Evolutionary conservation across 2,113 vertebrate species (phyloP).

Genomic region (Sialia sialis): DNA sequence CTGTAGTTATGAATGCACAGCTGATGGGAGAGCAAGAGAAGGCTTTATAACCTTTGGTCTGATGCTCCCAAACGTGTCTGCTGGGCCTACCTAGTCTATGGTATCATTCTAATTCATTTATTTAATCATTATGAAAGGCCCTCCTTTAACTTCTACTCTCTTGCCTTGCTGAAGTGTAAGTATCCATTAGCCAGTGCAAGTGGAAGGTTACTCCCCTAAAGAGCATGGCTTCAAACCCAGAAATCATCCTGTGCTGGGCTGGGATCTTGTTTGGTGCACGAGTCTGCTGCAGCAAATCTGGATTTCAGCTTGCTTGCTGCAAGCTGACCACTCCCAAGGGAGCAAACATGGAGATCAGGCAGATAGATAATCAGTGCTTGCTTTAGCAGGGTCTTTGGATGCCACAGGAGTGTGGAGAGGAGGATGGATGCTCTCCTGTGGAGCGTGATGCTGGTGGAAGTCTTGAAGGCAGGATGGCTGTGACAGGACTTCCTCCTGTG

Average conservation of each 20-base stretch:
- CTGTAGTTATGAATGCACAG: neutral
- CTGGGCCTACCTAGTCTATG: neutral
- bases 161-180: neutral
- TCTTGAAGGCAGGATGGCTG: slow-evolving; percentile 35
- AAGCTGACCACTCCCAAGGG: neutral
- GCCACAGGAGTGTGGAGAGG: slow-evolving; percentile 49
- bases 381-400: slow-evolving; percentile 40
- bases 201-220: neutral
- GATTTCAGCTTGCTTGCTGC: slow-evolving; percentile 30
- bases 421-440: slow-evolving; percentile 12
- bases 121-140: neutral
- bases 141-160: neutral
- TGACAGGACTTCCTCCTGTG: slow-evolving; percentile 66
- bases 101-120: neutral
- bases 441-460: slow-evolving; percentile 37
- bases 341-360: slow-evolving; percentile 51
- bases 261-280: neutral
- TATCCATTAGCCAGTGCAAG: neutral
- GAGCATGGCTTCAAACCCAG: neutral
- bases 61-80: neutral
- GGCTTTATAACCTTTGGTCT: accelerated
- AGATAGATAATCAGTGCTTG: slow-evolving; percentile 21
- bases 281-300: neutral
- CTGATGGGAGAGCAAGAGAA: accelerated
- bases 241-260: neutral